Conservation (phyloP, 2,113 vertebrate species). For the Nyctibius bracteatus region DNA sequence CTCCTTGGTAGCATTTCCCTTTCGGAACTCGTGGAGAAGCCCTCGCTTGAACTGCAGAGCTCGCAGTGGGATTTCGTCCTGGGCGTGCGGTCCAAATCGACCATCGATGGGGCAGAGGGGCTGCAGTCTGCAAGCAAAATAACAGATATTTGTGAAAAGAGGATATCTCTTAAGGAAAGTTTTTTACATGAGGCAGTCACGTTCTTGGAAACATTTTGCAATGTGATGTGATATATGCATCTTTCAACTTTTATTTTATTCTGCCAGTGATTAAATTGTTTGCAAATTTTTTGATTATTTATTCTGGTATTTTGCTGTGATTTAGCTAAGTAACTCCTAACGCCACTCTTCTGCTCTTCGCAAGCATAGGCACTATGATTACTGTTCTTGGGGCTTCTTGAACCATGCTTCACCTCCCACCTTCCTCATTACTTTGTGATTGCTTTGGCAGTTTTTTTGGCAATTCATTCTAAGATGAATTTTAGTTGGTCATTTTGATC, state of each 20-base stretch:
- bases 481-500: background rate
- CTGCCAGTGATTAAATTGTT: background rate
- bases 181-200: background rate
- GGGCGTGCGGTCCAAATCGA: constrained; percentile 68
- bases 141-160: background rate
- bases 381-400: background rate
- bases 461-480: background rate
- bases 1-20: constrained; percentile 86
- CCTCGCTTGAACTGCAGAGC: constrained; percentile 88
- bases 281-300: background rate
- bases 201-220: background rate
- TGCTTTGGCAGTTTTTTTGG: background rate
- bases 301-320: background rate
- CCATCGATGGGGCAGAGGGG: constrained; percentile 86
- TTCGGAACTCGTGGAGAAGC: constrained; percentile 85
- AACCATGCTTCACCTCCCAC: background rate
- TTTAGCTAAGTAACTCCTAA: background rate
- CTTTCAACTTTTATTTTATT: constrained; percentile 28
- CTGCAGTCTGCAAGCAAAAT: constrained; percentile 80
- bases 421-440: background rate
- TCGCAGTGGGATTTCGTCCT: constrained; percentile 82
- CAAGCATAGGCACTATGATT: background rate
- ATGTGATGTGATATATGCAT: background rate
- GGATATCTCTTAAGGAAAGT: background rate
- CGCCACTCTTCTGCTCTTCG: background rate